Evolutionary conservation across 2,888 invertebrate genomes (phyloP), one percentile per base, ranked within the genome.

Genomic region (Alentia gelatinosa): DNA sequence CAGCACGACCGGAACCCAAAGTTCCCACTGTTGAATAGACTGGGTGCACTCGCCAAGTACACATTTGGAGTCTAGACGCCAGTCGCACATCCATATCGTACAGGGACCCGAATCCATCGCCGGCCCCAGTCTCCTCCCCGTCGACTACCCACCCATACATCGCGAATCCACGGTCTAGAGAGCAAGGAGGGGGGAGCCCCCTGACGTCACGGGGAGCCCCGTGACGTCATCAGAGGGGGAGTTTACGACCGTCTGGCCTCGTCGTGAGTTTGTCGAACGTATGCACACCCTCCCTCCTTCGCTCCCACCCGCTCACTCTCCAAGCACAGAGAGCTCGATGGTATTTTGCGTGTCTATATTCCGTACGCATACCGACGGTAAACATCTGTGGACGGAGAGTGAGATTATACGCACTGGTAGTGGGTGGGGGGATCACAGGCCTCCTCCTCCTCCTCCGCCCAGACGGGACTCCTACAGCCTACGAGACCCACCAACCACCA

Each of bases 201-300:
- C 30, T 68, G 68, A 68, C 68, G 68, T 30, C n/a, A 26, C 12
- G 68, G 68, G 68, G 68, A 12, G 33, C 5, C 68, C 68, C 68
- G 30, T 68, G 68, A 68, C 68, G 68, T 68, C 68, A 19, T 1
- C 3, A 5, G 23, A 5, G 3, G n/a, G 68, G 30, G 5, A 26
- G 68, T 68, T 68, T 68, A 68, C 68, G 68, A 68, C 68, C 68
- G 68, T 68, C 68, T 68, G 33, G 68, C 68, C 68, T 3, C 56
- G 56, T n/a, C 56, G 56, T 56, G 56, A 56, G n/a, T n/a, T 56
- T 1, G 56, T 56, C 19, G 68, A 19, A 9, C n/a, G n/a, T 63
- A 63, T 63, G 63, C 63, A 47, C 47, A n/a, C n/a, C n/a, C n/a
- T n/a, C n/a, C n/a, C n/a, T n/a, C n/a, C n/a, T n/a, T n/a, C n/a